Conservation (phyloP, 2,113 vertebrate species). For the Helogale parvula region DNA sequence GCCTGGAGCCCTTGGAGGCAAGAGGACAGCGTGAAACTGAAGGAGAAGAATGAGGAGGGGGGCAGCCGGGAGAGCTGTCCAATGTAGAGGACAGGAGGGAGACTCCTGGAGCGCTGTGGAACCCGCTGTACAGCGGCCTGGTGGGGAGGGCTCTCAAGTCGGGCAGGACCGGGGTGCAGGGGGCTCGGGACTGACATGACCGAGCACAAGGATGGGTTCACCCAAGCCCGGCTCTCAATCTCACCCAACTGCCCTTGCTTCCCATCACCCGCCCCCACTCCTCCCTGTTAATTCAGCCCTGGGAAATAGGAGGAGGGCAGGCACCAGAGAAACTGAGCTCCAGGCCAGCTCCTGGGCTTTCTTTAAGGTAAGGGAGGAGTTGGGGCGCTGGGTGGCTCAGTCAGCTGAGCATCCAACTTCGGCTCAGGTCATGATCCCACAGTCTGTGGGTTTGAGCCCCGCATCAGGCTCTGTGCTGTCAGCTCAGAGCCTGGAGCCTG, state of each 20-base stretch:
- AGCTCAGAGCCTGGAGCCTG: too few species aligned
- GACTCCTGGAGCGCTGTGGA: background rate
- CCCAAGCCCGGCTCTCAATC: background rate
- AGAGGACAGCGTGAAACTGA: background rate
- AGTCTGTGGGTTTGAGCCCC: too few species aligned
- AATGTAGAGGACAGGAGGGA: background rate
- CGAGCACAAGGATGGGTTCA: background rate
- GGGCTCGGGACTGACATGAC: background rate
- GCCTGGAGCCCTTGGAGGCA: background rate
- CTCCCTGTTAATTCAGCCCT: accelerated
- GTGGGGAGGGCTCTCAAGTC: background rate
- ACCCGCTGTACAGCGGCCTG: accelerated
- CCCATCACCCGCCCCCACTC: background rate
- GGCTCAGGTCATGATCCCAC: too few species aligned
- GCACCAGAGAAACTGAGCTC: background rate
- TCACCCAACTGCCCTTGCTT: background rate
- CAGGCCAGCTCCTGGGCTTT: background rate
- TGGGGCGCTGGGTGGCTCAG: too few species aligned
- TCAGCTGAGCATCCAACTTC: too few species aligned
- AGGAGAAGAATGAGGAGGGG: background rate
- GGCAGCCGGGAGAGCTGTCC: background rate
- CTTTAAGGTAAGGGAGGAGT: background rate
- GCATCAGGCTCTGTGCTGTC: too few species aligned
- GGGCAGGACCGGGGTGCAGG: background rate
- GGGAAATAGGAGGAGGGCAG: background rate